phyloP scores from a whole-genome alignment of 1,140 invertebrate species.

The Dysdera silvatica region DNA sequence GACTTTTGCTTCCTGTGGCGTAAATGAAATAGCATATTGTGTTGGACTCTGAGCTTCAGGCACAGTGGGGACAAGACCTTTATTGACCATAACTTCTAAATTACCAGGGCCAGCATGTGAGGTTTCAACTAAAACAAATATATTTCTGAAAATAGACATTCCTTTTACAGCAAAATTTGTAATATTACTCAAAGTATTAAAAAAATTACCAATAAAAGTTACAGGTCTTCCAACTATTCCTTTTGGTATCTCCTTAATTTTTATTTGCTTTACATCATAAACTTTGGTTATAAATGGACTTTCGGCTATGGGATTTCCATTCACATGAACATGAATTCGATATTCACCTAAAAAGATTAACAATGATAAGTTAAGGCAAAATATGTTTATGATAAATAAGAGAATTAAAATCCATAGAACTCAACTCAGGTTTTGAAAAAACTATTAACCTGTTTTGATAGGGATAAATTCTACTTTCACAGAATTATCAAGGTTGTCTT shows the following conservation, averaged over 20 bases:
- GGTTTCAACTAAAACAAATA: constrained; percentile 72
- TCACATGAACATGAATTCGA: constrained; percentile 68
- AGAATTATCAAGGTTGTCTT: constrained; percentile 33
- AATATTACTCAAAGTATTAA: constrained; percentile 15
- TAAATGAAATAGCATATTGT: constrained; percentile 94
- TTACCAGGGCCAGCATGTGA: constrained; percentile 93
- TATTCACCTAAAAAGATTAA: constrained; percentile 77
- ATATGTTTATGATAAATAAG: no score
- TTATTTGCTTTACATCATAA: constrained; percentile 88
- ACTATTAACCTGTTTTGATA: constrained; percentile 21
- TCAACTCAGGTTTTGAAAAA: neutral
- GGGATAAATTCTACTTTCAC: constrained; percentile 24
- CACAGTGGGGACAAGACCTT: constrained; percentile 87
- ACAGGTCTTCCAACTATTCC: constrained; percentile 87
- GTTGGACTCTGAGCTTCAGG: constrained; percentile 90
- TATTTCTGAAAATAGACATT: constrained; percentile 6
- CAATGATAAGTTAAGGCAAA: no score
- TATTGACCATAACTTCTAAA: constrained; percentile 92
- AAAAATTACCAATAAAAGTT: constrained; percentile 75
- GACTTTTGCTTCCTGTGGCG: constrained; percentile 74
- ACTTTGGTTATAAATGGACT: constrained; percentile 90
- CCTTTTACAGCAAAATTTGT: neutral
- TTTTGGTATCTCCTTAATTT: constrained; percentile 80
- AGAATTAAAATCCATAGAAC: no score
- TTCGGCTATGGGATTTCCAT: constrained; percentile 65